Conservation (phyloP, 2,888 invertebrate species). For the Empis stercorea region DNA sequence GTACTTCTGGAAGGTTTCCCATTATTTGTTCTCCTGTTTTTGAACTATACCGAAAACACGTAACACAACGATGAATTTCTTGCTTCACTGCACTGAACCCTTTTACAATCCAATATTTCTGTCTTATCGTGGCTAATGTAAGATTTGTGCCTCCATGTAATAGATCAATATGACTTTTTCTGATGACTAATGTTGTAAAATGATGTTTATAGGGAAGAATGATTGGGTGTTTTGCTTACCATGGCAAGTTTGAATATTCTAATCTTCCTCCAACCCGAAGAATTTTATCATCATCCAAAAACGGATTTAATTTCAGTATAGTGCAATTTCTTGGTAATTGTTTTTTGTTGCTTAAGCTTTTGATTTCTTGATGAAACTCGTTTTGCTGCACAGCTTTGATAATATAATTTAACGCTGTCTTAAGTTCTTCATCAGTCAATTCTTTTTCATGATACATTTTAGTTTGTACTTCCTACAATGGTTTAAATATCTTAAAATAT, state of each 20-base stretch:
- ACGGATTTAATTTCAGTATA: conserved; percentile 11
- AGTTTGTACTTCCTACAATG: neutral
- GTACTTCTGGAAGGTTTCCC: conserved; percentile 3
- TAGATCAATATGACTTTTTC: conserved; percentile 3
- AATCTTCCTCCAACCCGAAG: conserved; percentile 20
- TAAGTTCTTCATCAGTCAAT: too few species aligned
- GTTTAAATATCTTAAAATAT: neutral
- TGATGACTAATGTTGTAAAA: conserved; percentile 5
- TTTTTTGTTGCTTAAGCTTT: neutral
- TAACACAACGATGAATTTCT: conserved; percentile 4
- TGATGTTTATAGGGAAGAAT: conserved; percentile 4
- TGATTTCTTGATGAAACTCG: too few species aligned
- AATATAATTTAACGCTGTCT: too few species aligned
- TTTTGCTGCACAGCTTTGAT: too few species aligned
- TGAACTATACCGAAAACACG: conserved; percentile 10
- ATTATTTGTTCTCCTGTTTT: conserved; percentile 6
- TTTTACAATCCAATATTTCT: conserved; percentile 11
- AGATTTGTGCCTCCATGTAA: conserved; percentile 8
- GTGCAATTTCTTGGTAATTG: neutral
- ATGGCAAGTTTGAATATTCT: conserved; percentile 7
- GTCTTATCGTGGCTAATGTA: conserved; percentile 4
- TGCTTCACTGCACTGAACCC: conserved; percentile 8
- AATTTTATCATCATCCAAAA: conserved; percentile 13
- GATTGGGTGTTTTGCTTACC: conserved; percentile 8
- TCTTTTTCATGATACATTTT: neutral